Percentiles rank a stretch among this genome's conserved stretches.
These are phyloP conservation scores for Spinibarbus caldwelli DNA, from an alignment of 2,797 vertebrate species.

Conservation along the genomic window DNA sequence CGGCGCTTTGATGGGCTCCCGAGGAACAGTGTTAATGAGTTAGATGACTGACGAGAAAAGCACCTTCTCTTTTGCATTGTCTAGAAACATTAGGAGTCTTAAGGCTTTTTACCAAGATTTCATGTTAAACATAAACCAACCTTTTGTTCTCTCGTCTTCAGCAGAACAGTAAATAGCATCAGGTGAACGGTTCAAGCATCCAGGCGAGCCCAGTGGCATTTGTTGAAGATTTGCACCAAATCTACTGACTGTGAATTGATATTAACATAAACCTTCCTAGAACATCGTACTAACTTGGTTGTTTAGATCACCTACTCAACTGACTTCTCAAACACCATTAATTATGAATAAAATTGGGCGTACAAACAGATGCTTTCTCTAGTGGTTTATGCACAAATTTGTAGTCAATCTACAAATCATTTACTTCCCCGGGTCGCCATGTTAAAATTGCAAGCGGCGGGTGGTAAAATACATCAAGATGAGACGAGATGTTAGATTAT, in stretches of 20 bases:
- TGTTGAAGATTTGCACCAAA: not conserved
- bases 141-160: not conserved
- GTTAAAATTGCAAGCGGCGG: not conserved
- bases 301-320: not conserved
- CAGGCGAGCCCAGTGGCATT: not conserved
- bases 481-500: slow-evolving; percentile 6
- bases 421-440: not conserved
- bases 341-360: not conserved
- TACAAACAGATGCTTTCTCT: not conserved
- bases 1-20: slow-evolving; percentile 79
- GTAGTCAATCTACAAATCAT: not conserved
- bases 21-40: slow-evolving; percentile 80
- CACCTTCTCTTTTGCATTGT: slow-evolving; percentile 41
- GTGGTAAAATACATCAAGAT: not conserved
- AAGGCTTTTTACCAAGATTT: not conserved
- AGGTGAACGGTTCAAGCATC: slow-evolving; percentile 64
- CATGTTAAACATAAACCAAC: not conserved
- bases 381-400: not conserved
- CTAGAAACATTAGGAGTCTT: not conserved
- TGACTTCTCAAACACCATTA: not conserved
- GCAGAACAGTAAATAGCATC: slow-evolving; percentile 67
- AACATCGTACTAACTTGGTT: not conserved
- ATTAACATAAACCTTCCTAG: not conserved
- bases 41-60: slow-evolving; percentile 76
- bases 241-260: not conserved